These are phyloP conservation scores for Oreochromis spilurus DNA, from an alignment of 2,113 vertebrate species.

Conservation along the genomic window DNA sequence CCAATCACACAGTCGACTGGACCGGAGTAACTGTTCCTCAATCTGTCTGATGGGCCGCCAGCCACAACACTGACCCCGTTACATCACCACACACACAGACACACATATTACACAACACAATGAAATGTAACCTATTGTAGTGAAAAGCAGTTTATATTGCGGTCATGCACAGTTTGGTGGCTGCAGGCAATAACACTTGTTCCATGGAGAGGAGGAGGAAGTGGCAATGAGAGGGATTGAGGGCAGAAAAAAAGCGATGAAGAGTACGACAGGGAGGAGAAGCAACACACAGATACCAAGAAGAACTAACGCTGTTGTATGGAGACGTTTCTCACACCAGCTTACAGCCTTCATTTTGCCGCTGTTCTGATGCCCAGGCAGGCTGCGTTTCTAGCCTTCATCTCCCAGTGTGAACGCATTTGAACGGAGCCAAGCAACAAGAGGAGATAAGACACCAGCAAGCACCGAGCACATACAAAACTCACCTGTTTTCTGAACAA, in stretches of 20 bases:
- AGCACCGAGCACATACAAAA: background rate
- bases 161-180: background rate
- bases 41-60: background rate
- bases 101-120: background rate
- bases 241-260: background rate
- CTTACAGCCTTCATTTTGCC: background rate
- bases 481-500: background rate
- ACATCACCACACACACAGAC: background rate
- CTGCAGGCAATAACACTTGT: background rate
- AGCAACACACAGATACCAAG: background rate
- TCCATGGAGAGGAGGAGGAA: background rate
- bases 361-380: background rate
- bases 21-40: background rate
- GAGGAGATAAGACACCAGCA: background rate
- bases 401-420: background rate
- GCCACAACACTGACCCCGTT: background rate
- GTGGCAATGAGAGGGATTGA: background rate
- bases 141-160: background rate
- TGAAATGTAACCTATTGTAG: background rate
- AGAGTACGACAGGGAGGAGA: background rate
- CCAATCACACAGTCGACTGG: conserved; percentile 12
- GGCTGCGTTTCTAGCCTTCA: background rate
- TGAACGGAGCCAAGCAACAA: background rate
- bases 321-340: background rate
- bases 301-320: background rate